Percentiles rank a stretch among this genome's conserved stretches.
Evolutionary conservation across 2,113 vertebrate genomes (phyloP).

Genomic region (Sakesphorus luctuosus): DNA sequence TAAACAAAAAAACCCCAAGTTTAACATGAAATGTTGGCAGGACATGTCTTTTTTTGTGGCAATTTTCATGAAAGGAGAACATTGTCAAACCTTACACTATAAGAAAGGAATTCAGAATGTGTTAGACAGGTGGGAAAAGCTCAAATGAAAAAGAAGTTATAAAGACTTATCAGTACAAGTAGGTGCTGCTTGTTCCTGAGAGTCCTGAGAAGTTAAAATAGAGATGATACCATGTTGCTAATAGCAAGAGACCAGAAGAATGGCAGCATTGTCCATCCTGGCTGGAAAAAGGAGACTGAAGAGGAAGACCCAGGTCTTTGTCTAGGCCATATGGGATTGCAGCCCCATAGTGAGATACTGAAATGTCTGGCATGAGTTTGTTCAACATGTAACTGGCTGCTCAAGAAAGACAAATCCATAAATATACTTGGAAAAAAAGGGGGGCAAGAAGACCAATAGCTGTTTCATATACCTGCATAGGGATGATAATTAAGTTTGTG

Average conservation of each 20-base stretch:
- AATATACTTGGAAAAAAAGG: neutral
- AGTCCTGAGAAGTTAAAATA: neutral
- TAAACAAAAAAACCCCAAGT: neutral
- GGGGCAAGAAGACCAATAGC: neutral
- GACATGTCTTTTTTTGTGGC: neutral
- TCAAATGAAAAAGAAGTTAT: neutral
- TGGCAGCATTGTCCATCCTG: neutral
- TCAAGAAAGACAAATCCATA: neutral
- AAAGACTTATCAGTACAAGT: neutral
- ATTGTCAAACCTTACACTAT: neutral
- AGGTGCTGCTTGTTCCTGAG: neutral
- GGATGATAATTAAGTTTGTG: neutral
- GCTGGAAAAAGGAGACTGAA: neutral
- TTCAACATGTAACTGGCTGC: neutral
- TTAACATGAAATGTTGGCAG: neutral
- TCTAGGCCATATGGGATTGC: neutral
- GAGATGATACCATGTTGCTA: neutral
- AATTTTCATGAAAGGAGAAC: neutral
- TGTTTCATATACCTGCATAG: neutral
- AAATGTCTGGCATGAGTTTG: neutral
- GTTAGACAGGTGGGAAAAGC: neutral
- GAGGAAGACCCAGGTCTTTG: neutral
- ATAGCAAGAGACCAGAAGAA: neutral
- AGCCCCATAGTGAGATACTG: neutral
- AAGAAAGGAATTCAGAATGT: neutral